Percentiles rank a stretch among this genome's conserved stretches.
Conservation (phyloP, 1,140 invertebrate genomes). For the Pachypsylla venusta region DNA sequence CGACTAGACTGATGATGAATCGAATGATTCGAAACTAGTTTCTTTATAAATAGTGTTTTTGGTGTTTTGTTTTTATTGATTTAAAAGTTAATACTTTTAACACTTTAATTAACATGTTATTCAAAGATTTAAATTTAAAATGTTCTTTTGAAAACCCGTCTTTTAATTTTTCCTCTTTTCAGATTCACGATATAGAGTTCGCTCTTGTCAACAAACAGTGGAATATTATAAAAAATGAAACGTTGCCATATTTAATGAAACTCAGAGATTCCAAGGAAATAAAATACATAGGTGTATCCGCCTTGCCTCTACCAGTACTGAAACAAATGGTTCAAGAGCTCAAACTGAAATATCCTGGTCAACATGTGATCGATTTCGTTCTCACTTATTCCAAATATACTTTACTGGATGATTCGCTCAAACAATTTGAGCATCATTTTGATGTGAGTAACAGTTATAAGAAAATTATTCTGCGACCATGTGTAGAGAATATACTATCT, state of each 20-base stretch:
- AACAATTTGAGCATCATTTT: slow-evolving; percentile 57
- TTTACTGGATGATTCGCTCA: slow-evolving; percentile 58
- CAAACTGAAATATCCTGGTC: slow-evolving; percentile 33
- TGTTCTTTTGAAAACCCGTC: no score
- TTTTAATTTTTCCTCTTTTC: no score
- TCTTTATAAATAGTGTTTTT: no score
- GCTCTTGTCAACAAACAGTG: slow-evolving; percentile 39
- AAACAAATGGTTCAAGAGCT: slow-evolving; percentile 55
- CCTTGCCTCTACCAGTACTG: slow-evolving; percentile 63
- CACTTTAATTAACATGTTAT: no score
- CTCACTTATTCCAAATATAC: slow-evolving; percentile 65
- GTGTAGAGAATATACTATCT: no score
- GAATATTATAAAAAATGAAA: slow-evolving; percentile 68
- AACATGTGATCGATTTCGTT: slow-evolving; percentile 43
- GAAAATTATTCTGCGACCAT: no score
- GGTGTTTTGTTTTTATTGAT: no score
- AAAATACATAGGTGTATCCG: slow-evolving; percentile 69
- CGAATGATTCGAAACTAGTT: no score
- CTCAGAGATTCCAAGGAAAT: slow-evolving; percentile 61
- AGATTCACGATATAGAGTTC: slow-evolving; percentile 88
- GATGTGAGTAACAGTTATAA: slow-evolving; percentile 37
- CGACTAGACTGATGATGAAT: no score
- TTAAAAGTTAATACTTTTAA: no score
- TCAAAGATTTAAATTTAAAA: no score
- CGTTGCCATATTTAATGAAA: slow-evolving; percentile 60